Percentiles rank a stretch among this genome's conserved stretches.
Evolutionary conservation across 1,140 invertebrate genomes (phyloP).

Genomic region (Steinernema khuongi): DNA sequence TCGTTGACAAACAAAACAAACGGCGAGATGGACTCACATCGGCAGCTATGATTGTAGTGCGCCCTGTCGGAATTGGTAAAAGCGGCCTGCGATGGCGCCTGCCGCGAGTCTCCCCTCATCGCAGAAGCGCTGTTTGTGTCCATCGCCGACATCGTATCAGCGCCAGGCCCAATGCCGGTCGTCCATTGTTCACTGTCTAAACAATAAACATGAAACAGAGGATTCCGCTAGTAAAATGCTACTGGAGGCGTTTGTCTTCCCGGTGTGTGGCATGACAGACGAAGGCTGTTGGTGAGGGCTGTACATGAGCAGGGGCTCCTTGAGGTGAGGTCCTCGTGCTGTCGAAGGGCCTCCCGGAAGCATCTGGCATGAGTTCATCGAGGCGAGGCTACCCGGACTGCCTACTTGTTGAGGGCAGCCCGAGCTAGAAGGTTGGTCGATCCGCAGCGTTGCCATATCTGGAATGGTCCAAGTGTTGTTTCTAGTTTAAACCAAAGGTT

Average conservation of each 20-base stretch:
- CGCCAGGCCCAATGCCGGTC: background rate
- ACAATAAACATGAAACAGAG: slow-evolving; percentile 21
- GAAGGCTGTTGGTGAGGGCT: slow-evolving; percentile 45
- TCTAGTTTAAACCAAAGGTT: too few relatives aligned
- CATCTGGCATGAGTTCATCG: slow-evolving; percentile 12
- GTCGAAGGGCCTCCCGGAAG: background rate
- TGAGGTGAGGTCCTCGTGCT: background rate
- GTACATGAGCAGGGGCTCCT: slow-evolving; percentile 37
- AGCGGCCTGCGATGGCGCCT: background rate
- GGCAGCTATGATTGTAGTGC: slow-evolving; percentile 2
- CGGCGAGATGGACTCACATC: background rate
- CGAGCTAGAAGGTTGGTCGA: slow-evolving; percentile 9
- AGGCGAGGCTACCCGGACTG: background rate
- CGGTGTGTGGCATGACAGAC: slow-evolving; percentile 38
- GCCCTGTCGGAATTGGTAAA: background rate
- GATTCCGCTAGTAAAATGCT: slow-evolving; percentile 21
- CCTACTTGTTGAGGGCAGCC: background rate
- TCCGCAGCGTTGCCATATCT: slow-evolving; percentile 24
- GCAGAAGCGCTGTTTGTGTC: background rate
- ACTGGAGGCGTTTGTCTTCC: slow-evolving; percentile 31
- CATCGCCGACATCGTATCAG: background rate
- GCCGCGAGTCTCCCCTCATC: background rate
- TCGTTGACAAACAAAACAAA: background rate
- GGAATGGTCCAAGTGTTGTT: too few relatives aligned
- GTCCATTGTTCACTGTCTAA: slow-evolving; percentile 18